Percentiles rank a stretch among this genome's conserved stretches.
phyloP scores from a whole-genome alignment of 2,113 vertebrate genomes.

The Spea multiplicata region DNA sequence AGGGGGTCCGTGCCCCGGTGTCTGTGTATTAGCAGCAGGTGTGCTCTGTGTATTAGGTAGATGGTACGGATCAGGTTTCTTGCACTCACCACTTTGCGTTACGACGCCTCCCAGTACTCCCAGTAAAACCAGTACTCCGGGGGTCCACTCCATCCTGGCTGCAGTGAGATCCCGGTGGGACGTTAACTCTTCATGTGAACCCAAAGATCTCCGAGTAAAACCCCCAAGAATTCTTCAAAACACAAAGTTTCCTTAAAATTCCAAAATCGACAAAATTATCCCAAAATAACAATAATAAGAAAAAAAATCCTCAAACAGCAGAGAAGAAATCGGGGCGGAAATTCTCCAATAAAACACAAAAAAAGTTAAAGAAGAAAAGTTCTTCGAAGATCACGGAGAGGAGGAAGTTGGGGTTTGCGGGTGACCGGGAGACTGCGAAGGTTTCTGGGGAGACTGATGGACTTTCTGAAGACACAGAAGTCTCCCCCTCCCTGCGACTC shows the following conservation, averaged over 20 bases:
- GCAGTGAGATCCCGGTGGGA: not conserved
- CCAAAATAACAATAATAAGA: not conserved
- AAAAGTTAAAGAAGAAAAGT: not conserved
- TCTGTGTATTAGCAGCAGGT: no score
- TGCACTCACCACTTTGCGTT: conserved; percentile 39
- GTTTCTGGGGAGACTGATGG: not conserved
- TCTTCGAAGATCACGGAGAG: not conserved
- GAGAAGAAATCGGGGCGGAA: not conserved
- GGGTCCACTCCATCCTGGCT: conserved; percentile 4
- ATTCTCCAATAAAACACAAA: not conserved
- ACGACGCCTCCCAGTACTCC: conserved; percentile 21
- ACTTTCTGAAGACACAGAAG: not conserved
- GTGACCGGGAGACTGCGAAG: conserved; percentile 17
- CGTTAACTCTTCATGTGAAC: conserved; percentile 22
- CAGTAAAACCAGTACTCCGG: conserved; percentile 16
- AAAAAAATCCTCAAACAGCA: no score
- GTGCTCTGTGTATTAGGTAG: no score
- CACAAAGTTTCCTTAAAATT: not conserved
- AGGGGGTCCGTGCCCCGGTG: no score
- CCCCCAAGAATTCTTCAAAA: not conserved
- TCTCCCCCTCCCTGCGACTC: conserved; percentile 19
- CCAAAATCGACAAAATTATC: not conserved
- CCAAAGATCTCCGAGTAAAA: not conserved
- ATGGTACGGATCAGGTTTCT: not conserved
- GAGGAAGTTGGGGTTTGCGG: conserved; percentile 21